phyloP scores from a whole-genome alignment of 64 coral and sea anemone genomes.

The Actinia tenebrosa region DNA sequence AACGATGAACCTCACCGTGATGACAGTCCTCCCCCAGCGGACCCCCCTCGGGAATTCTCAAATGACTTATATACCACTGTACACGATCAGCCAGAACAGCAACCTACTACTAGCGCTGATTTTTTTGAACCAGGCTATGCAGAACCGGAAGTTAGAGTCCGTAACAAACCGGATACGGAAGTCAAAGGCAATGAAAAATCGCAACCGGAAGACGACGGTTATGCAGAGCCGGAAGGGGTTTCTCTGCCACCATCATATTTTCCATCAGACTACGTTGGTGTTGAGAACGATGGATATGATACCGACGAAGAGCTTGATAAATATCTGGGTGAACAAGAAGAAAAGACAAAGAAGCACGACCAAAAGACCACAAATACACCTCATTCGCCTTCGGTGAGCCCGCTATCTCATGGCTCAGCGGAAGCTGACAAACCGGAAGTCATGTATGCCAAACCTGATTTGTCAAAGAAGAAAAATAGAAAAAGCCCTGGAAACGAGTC shows the following conservation, averaged over 20 bases:
- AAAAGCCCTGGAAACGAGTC: constrained; percentile 3
- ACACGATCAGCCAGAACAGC: neutral
- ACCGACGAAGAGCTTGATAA: constrained; percentile 37
- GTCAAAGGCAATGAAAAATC: neutral
- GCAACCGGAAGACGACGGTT: neutral
- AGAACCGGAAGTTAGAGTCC: constrained; percentile 11
- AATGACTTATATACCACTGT: constrained; percentile 57
- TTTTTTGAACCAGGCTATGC: constrained; percentile 17
- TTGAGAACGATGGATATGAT: constrained; percentile 43
- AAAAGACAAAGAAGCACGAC: neutral
- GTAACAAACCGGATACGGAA: neutral
- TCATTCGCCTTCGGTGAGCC: neutral
- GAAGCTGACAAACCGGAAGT: constrained; percentile 6
- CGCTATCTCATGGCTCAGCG: neutral
- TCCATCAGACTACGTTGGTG: constrained; percentile 21
- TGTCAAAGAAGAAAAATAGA: constrained; percentile 54
- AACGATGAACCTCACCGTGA: neutral
- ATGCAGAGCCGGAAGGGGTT: neutral
- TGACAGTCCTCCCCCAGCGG: neutral
- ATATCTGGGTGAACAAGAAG: neutral
- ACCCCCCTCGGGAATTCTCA: constrained; percentile 50
- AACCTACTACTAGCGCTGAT: neutral
- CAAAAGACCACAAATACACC: neutral
- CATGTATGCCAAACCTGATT: constrained; percentile 64
- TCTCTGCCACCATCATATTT: neutral